Conservation (phyloP, 2,797 vertebrate genomes). For the Malacoctenus gilli region DNA sequence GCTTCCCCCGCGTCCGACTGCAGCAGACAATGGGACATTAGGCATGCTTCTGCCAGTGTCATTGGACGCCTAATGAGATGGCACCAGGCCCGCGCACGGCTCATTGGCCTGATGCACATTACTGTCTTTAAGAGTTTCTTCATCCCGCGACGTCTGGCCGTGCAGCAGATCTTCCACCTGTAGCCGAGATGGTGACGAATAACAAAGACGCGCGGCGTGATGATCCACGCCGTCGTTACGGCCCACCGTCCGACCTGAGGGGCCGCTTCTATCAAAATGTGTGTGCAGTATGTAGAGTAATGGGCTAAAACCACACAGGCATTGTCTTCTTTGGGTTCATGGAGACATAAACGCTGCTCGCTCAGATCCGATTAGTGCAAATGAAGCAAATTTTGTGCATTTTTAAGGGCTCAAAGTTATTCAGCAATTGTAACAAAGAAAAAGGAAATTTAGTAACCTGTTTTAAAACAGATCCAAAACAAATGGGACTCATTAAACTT, state of each 20-base stretch:
- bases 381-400: no score
- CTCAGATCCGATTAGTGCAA: no score
- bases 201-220: slow-evolving; percentile 41
- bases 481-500: no score
- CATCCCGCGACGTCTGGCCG: slow-evolving; percentile 60
- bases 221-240: slow-evolving; percentile 29
- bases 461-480: no score
- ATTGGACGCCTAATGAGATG: slow-evolving; percentile 79
- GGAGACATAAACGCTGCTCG: no score
- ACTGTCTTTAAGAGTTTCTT: slow-evolving; percentile 74
- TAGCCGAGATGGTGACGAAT: slow-evolving; percentile 65
- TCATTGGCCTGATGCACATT: slow-evolving; percentile 79
- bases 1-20: slow-evolving; percentile 45
- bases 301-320: no score
- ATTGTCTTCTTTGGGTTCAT: no score
- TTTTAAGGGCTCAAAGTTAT: no score
- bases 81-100: slow-evolving; percentile 70
- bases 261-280: no score
- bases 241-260: slow-evolving; percentile 25
- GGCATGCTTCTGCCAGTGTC: slow-evolving; percentile 66
- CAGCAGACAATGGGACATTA: slow-evolving; percentile 67
- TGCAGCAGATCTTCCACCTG: slow-evolving; percentile 73
- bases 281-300: no score
- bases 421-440: no score
- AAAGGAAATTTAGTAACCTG: no score